Conservation (phyloP, 2,113 vertebrate species). For the Cepphus grylle region DNA sequence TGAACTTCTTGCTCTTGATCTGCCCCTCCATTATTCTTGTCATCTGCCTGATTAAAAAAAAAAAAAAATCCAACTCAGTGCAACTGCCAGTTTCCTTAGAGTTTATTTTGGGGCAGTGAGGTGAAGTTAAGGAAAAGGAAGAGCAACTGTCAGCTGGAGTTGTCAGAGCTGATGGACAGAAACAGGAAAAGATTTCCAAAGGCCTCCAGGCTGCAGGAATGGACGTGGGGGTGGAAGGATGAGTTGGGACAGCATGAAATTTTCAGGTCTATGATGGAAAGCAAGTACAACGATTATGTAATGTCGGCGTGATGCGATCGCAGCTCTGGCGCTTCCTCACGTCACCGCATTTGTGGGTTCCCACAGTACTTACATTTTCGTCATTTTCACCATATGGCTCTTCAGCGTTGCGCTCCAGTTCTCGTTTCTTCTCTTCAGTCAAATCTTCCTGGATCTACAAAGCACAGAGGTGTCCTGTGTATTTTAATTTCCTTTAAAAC, state of each 20-base stretch:
- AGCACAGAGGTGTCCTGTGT: background rate
- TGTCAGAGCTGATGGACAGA: background rate
- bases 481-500: background rate
- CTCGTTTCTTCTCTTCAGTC: conserved; percentile 82
- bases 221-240: background rate
- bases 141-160: background rate
- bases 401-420: conserved; percentile 80
- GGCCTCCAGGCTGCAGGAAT: background rate
- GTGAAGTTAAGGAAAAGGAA: background rate
- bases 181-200: background rate
- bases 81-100: background rate
- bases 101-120: background rate
- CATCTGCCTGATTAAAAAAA: conserved; percentile 54
- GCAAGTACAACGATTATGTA: background rate
- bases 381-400: conserved; percentile 88
- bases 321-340: background rate
- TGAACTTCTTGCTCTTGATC: conserved; percentile 69
- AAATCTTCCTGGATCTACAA: conserved; percentile 88
- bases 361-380: conserved; percentile 78
- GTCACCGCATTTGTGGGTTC: background rate
- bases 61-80: background rate
- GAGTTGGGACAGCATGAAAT: background rate
- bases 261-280: background rate
- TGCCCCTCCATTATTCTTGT: conserved; percentile 68
- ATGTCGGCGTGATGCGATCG: fast-evolving